A percentile compares a stretch with the other conserved stretches of the same genome.
phyloP scores from a whole-genome alignment of 2,888 invertebrate species.

The Caenorhabditis sp. region DNA sequence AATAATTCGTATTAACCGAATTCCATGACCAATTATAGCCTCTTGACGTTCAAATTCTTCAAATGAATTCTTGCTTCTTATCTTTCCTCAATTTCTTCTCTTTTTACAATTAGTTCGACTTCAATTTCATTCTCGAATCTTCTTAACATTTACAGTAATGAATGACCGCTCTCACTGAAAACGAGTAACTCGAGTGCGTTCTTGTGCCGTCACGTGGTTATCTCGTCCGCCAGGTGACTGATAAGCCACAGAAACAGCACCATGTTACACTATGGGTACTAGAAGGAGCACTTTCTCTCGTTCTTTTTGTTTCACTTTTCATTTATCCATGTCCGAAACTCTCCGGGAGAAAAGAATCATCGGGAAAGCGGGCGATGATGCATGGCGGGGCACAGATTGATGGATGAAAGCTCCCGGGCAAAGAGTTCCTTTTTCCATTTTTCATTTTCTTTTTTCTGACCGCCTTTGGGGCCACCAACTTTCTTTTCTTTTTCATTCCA shows the following conservation, averaged over 20 bases:
- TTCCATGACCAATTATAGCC: constrained; percentile 9
- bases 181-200: constrained; percentile 36
- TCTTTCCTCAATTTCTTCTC: neutral
- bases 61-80: neutral
- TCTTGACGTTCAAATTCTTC: neutral
- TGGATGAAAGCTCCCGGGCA: constrained; percentile 6
- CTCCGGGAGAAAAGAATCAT: constrained; percentile 1
- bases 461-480: constrained; percentile 32
- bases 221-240: constrained; percentile 38
- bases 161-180: constrained; percentile 8
- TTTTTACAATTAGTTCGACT: neutral
- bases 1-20: neutral
- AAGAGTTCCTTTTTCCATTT: constrained; percentile 44
- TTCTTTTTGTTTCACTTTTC: constrained; percentile 3
- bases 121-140: neutral
- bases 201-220: constrained; percentile 39
- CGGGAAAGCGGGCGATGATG: constrained; percentile 25
- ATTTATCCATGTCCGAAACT: constrained; percentile 6
- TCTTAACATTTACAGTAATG: neutral
- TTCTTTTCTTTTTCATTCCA: neutral
- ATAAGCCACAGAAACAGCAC: constrained; percentile 37
- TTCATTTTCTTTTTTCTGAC: constrained; percentile 29
- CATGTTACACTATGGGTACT: constrained; percentile 40
- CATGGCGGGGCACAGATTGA: constrained; percentile 26
- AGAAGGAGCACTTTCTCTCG: constrained; percentile 23